Base-by-base conservation (phyloP, 2,888 invertebrate genomes). In the Leptinotarsa peninsularis region DNA sequence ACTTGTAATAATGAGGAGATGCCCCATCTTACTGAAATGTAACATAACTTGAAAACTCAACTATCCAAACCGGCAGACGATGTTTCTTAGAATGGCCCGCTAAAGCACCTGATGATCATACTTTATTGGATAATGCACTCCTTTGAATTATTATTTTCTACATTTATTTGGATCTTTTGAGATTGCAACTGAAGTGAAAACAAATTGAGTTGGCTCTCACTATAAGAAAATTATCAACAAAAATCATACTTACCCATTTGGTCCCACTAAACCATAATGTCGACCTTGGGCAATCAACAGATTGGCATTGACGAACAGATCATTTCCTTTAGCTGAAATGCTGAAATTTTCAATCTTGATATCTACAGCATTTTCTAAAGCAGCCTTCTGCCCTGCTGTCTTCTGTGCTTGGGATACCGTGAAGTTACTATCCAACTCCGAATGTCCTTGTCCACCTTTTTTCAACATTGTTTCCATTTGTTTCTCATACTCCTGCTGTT, bases 291-390 rank as follows among this genome's bases (percentile, higher is more conserved):
- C 98, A 82, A 99, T 98, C 71, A 96, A 90, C 50, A 99, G 89
- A 87, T 93, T 96, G 0, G 99, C 98, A 88, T 99, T 99, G 50
- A 97, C 95, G 88, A 99, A 99, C 66, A 99, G 90, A 86, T 98
- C 97, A 84, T 99, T 97, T 73, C 99, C 99, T 88, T 97, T 96
- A 0, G 99, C 99, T 23, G 97, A 93, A 82, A 99, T 99, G 75
- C 97, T 97, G 87, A 99, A 99, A 88, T 97, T 98, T 86, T 99
- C 99, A 18, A 98, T 96, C 91, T 99, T 99, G 71, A 99, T 99
- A 88, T 99, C 99, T 15, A 97, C 95, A 1, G 98, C 98, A 87
- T 97, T 95, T 86, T 99, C 98, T 81, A 96, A 85, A 52, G 95
- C 94, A 58, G 93, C 93, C 89, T 94, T 91, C 86, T 95, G 94